Evolutionary conservation across 2,888 invertebrate species (phyloP), one percentile per base, ranked within the genome.

Genomic region (Protophormia terraenovae): DNA sequence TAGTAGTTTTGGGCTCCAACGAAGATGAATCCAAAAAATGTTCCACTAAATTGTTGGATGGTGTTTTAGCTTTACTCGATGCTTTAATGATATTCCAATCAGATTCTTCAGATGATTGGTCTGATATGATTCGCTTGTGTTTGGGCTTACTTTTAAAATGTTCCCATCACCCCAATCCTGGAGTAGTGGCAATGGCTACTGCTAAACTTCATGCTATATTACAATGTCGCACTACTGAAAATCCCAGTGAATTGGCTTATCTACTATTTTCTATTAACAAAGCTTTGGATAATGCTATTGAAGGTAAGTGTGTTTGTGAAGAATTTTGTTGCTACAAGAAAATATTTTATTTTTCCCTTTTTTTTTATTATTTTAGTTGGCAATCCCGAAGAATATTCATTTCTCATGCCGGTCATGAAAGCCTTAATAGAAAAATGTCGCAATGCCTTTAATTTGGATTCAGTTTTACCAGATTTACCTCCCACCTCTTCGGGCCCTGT

Each of bases 321-420:
- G 29, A 3, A 10, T 41, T 24, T 19, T 14, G 19, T 24, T 50
- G 12, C 10, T 3, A 14, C 3, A 47, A 32, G 2, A 16, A 27
- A 14, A 22, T 53, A 22, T 62, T 7, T 16, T 55, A 27, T 19
- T 78, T 66, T 77, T 77, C 1, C 58, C n/a, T 41, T 67, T 14
- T 72, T 66, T 64, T 60, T 47, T 27, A 53, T 71, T 10, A 64
- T 75, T 76, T 47, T 81, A 94, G 93, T 92, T 88, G 92, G 93
- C 12, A 93, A 93, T 86, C 92, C 93, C 8, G 95, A 95, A 87
- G 94, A 94, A 87, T 95, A 95, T 89, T 94, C 94, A 3, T 95
- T 94, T 88, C 89, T 95, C 27, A 94, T 95, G 90, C 95, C 95
- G 1, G 94, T 95, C 14, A 93, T 95, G 93, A 94, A 94, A 89